phyloP scores from a whole-genome alignment of 2,797 vertebrate genomes.

The Chaetodon trifasciatus region DNA sequence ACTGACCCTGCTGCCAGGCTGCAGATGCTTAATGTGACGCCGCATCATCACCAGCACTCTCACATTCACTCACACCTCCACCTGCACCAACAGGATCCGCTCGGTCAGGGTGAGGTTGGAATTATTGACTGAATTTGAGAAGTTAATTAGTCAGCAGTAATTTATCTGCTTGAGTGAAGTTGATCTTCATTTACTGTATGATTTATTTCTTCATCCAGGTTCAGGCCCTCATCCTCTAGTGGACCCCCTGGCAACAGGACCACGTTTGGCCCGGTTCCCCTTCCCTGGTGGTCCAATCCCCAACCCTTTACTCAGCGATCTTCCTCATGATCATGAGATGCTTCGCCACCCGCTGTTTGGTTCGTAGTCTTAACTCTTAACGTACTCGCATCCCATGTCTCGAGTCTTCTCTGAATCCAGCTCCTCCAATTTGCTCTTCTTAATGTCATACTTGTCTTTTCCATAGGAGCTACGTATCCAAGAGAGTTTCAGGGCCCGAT shows the following conservation, averaged over 20 bases:
- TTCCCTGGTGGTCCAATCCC: conserved; percentile 95
- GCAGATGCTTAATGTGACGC: conserved; percentile 99
- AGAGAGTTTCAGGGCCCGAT: conserved; percentile 94
- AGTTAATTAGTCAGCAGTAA: background rate
- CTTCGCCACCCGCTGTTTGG: conserved; percentile 97
- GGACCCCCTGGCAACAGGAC: conserved; percentile 92
- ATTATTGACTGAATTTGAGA: background rate
- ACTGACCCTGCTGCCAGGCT: conserved; percentile 93
- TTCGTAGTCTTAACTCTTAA: conserved; percentile 75
- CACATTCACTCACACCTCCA: conserved; percentile 99
- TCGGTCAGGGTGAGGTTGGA: conserved; percentile 92
- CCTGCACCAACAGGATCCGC: conserved; percentile 98
- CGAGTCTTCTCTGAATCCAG: background rate
- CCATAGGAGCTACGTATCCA: conserved; percentile 90
- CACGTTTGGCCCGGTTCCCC: conserved; percentile 95
- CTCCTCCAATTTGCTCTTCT: background rate
- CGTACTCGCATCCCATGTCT: background rate
- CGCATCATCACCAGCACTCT: conserved; percentile 98
- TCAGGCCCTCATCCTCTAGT: conserved; percentile 90
- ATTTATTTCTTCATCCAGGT: conserved; percentile 80
- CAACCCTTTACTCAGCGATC: conserved; percentile 93
- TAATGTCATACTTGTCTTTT: conserved; percentile 10
- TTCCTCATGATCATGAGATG: conserved; percentile 98
- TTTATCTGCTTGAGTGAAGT: background rate
- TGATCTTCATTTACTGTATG: conserved; percentile 9